Conservation (phyloP, 2,113 vertebrate genomes). For the Leptobrachium leishanense region DNA sequence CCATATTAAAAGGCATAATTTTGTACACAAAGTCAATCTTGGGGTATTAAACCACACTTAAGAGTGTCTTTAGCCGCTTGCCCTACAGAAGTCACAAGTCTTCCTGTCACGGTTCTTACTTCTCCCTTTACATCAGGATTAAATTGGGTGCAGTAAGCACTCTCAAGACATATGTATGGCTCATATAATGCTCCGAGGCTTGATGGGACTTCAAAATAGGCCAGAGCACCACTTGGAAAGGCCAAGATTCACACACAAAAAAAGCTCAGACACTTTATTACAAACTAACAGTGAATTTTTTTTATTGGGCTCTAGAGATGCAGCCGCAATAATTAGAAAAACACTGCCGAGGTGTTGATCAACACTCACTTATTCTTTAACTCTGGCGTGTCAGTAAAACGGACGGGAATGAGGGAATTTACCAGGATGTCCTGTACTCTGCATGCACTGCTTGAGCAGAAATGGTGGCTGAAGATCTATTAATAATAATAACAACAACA, state of each 20-base stretch:
- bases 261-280: conserved; percentile 63
- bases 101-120: conserved; percentile 45
- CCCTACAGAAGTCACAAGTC: conserved; percentile 73
- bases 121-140: conserved; percentile 62
- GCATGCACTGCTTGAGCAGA: conserved; percentile 20
- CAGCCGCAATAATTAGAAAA: conserved; percentile 67
- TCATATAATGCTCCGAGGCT: conserved; percentile 61
- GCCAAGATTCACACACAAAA: conserved; percentile 55
- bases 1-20: no score
- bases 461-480: no score
- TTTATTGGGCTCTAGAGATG: conserved; percentile 66
- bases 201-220: conserved; percentile 61
- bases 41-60: conserved; percentile 67
- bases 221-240: conserved; percentile 61
- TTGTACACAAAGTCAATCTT: neutral
- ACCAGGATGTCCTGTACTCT: conserved; percentile 54
- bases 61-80: conserved; percentile 64
- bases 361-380: conserved; percentile 54
- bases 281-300: conserved; percentile 57
- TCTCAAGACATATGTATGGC: conserved; percentile 65
- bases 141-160: conserved; percentile 70
- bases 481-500: no score
- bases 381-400: conserved; percentile 59
- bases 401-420: conserved; percentile 59
- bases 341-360: conserved; percentile 61